phyloP scores from a whole-genome alignment of 2,113 vertebrate genomes.

The Percopsis transmontana region DNA sequence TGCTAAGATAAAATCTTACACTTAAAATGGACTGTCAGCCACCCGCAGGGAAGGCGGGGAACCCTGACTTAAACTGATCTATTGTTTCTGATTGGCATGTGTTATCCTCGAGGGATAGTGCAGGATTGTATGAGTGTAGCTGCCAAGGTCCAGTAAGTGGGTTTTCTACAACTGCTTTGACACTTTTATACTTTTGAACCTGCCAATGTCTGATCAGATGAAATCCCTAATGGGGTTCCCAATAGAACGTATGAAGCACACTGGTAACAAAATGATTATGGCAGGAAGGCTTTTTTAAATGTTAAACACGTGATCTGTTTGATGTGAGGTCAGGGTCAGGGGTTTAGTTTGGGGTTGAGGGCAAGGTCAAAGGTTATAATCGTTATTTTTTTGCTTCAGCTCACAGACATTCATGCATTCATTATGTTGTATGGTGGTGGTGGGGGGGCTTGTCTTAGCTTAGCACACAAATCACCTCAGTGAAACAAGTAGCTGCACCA shows the following conservation, averaged over 20 bases:
- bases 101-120: conserved; percentile 51
- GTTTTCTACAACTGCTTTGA: conserved; percentile 43
- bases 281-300: conserved; percentile 45
- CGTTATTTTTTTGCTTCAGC: conserved; percentile 56
- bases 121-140: conserved; percentile 43
- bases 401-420: conserved; percentile 42
- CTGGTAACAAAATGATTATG: conserved; percentile 17
- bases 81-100: conserved; percentile 61
- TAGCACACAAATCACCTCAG: conserved; percentile 5
- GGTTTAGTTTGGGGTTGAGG: conserved; percentile 46
- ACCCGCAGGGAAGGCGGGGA: conserved; percentile 34
- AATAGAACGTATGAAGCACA: neutral
- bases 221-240: too few species aligned
- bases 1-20: conserved; percentile 60
- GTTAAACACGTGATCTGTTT: conserved; percentile 40
- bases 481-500: neutral
- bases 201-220: conserved; percentile 13
- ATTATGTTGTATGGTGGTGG: conserved; percentile 12
- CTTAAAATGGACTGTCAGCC: conserved; percentile 55
- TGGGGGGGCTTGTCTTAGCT: neutral
- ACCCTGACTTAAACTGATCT: conserved; percentile 43
- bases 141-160: conserved; percentile 29
- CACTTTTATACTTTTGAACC: conserved; percentile 55
- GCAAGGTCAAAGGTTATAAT: conserved; percentile 54
- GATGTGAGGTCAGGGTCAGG: conserved; percentile 32